Conservation (phyloP, 2,888 invertebrate genomes). For the Agrotis ipsilon region DNA sequence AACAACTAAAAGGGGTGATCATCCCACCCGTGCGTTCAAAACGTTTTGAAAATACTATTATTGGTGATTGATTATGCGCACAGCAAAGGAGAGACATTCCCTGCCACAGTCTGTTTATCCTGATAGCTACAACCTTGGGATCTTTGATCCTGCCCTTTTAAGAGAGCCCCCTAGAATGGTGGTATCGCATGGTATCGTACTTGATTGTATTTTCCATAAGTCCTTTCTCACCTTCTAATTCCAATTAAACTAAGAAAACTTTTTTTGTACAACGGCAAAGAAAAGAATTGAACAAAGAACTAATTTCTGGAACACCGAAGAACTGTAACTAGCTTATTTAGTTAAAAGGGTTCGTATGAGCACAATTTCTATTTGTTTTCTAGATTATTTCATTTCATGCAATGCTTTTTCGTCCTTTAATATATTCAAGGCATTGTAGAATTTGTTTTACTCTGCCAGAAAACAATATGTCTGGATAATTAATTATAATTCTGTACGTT, state of each 20-base stretch:
- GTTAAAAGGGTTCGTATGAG: conserved; percentile 37
- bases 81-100: too few species aligned
- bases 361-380: conserved; percentile 12
- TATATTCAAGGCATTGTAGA: conserved; percentile 28
- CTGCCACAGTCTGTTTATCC: too few species aligned
- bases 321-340: conserved; percentile 30
- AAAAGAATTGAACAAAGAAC: not conserved
- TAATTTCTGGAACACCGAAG: not conserved
- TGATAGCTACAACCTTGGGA: too few species aligned
- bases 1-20: too few species aligned
- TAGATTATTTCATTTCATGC: conserved; percentile 6
- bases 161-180: too few species aligned
- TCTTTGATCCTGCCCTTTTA: too few species aligned
- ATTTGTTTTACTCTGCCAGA: conserved; percentile 19
- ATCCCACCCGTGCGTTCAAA: too few species aligned
- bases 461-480: conserved; percentile 26
- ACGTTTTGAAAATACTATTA: too few species aligned
- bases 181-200: too few species aligned
- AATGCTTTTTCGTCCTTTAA: conserved; percentile 3
- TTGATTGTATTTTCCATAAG: not conserved
- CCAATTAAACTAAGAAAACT: not conserved
- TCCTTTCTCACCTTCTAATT: not conserved
- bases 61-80: too few species aligned
- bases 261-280: not conserved
- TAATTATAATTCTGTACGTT: conserved; percentile 14